These are phyloP conservation scores for Acronicta psi DNA, from an alignment of 2,888 invertebrate genomes.

Conservation along the genomic window DNA sequence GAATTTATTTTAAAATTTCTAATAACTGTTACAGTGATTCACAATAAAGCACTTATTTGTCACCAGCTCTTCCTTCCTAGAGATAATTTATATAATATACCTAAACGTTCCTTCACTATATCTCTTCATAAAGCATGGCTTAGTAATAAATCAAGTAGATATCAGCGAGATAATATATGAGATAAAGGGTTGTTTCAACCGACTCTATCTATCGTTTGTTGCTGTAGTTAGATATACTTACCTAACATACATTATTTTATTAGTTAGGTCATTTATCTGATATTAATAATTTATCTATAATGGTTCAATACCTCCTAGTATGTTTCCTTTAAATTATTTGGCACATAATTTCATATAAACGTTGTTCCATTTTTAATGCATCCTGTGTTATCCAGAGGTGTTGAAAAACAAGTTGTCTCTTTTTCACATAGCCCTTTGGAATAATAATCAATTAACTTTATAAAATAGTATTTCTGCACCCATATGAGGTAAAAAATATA, in stretches of 20 bases:
- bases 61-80: neutral
- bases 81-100: neutral
- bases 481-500: constrained; percentile 24
- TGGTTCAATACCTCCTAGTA: no score
- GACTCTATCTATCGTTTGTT: constrained; percentile 25
- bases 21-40: no score
- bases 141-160: constrained; percentile 44
- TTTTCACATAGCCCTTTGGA: neutral
- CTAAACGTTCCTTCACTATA: constrained; percentile 35
- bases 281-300: neutral
- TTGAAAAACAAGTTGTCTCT: no score
- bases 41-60: neutral
- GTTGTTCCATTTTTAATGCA: no score
- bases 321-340: no score
- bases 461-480: neutral
- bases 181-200: constrained; percentile 32
- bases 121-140: constrained; percentile 41
- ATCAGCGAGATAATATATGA: constrained; percentile 35
- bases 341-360: no score
- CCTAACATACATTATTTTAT: constrained; percentile 25
- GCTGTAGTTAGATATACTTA: constrained; percentile 26
- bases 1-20: no score
- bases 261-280: constrained; percentile 30
- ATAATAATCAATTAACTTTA: neutral
- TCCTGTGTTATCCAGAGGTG: no score